Evolutionary conservation across 1,140 invertebrate genomes (phyloP).

Genomic region (Colletes latitarsis): DNA sequence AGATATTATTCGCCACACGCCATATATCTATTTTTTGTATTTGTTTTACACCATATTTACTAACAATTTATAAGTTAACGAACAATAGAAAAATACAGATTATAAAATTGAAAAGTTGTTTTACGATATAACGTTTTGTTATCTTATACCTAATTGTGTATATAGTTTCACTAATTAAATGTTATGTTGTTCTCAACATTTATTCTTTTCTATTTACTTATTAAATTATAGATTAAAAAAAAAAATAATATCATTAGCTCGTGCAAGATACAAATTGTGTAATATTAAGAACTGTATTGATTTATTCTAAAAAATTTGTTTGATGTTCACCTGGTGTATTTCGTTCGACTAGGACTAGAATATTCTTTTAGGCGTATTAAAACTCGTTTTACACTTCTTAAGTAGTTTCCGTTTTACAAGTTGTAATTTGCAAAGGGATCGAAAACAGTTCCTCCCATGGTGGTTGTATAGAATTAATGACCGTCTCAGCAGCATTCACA

Average conservation of each 20-base stretch:
- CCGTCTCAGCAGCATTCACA: constrained; percentile 69
- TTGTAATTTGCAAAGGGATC: constrained; percentile 75
- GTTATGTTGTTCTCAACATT: not conserved
- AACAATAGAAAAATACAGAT: not conserved
- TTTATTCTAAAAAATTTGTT: constrained; percentile 11
- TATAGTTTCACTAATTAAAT: not conserved
- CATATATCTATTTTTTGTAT: too few species aligned
- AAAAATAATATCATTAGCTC: not conserved
- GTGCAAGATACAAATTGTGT: constrained; percentile 4
- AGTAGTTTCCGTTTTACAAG: constrained; percentile 25
- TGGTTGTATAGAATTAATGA: constrained; percentile 75
- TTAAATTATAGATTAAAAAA: constrained; percentile 5
- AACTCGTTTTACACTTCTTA: constrained; percentile 24
- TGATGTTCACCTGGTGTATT: not conserved
- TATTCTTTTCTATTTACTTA: not conserved
- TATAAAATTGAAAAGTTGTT: not conserved
- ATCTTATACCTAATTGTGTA: not conserved
- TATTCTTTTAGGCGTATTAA: not conserved
- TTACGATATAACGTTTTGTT: not conserved
- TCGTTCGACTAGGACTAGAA: constrained; percentile 45
- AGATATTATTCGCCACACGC: too few species aligned
- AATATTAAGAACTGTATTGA: not conserved
- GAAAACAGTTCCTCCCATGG: constrained; percentile 80
- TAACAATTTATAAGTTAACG: too few species aligned
- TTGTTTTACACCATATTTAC: too few species aligned